A percentile compares a stretch with the other conserved stretches of the same genome.
Conservation (phyloP, 2,888 invertebrate species). For the Buathra laborator region DNA sequence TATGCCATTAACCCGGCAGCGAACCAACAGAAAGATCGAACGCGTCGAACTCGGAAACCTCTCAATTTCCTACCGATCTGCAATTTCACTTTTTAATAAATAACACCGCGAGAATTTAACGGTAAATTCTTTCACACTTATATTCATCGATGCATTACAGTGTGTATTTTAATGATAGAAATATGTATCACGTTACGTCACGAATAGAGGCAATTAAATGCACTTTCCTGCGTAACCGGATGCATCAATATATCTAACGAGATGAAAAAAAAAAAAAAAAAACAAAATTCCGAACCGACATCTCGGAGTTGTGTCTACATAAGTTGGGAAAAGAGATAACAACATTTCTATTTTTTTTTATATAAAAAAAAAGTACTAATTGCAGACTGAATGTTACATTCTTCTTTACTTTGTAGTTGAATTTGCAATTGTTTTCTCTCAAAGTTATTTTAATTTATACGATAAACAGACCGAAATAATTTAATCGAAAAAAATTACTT, state of each 20-base stretch:
- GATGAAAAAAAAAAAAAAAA: constrained; percentile 7
- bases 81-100: constrained; percentile 37
- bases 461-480: too few species aligned
- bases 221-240: constrained; percentile 44
- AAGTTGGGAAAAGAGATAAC: background rate
- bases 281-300: constrained; percentile 4
- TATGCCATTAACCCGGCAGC: constrained; percentile 41
- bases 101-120: background rate
- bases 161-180: background rate
- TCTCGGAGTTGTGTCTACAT: background rate
- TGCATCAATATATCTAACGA: constrained; percentile 29
- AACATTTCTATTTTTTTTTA: constrained; percentile 8
- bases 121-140: background rate
- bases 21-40: constrained; percentile 9
- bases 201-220: constrained; percentile 19
- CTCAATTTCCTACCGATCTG: constrained; percentile 44
- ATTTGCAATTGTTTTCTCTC: too few species aligned
- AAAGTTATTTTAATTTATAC: too few species aligned
- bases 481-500: too few species aligned
- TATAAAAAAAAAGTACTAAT: background rate
- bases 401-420: too few species aligned
- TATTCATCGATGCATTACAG: background rate
- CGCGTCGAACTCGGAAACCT: constrained; percentile 31
- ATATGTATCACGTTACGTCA: constrained; percentile 32
- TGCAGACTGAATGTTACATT: too few species aligned